These are phyloP conservation scores for Apostichopus californicus DNA, from an alignment of 35 echinoderm and acorn worm species.

Conservation along the genomic window DNA sequence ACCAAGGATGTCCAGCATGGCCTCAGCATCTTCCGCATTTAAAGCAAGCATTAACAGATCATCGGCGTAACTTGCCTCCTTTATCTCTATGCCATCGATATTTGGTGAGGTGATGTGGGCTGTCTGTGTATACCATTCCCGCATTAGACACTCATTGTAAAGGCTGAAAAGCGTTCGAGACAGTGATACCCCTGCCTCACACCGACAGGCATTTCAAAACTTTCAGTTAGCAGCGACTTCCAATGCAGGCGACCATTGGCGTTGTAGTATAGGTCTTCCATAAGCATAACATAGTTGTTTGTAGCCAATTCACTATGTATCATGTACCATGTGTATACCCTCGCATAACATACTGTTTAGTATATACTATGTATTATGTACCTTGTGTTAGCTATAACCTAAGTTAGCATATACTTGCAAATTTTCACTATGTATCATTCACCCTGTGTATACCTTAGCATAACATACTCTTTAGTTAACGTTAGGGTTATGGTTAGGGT, in stretches of 20 bases:
- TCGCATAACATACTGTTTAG: too few species aligned
- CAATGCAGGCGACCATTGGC: not conserved
- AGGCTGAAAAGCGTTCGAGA: not conserved
- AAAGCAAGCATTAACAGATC: not conserved
- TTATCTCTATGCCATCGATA: not conserved
- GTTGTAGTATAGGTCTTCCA: not conserved
- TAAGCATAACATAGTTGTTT: too few species aligned
- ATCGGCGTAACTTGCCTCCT: not conserved
- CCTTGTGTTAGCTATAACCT: too few species aligned
- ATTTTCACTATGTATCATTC: too few species aligned
- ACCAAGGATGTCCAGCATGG: not conserved
- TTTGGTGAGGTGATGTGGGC: constrained; percentile 21
- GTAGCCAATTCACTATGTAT: too few species aligned
- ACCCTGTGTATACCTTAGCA: too few species aligned
- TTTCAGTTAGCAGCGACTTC: not conserved
- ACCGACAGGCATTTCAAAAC: not conserved
- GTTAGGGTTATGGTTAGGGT: too few species aligned
- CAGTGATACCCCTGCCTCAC: not conserved
- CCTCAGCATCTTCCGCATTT: not conserved
- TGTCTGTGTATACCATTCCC: not conserved
- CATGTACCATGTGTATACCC: too few species aligned
- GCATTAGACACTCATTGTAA: not conserved
- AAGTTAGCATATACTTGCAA: too few species aligned
- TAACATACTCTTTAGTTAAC: too few species aligned
- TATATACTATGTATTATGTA: too few species aligned